phyloP scores from a whole-genome alignment of 2,797 vertebrate species.

The Paguma larvata region DNA sequence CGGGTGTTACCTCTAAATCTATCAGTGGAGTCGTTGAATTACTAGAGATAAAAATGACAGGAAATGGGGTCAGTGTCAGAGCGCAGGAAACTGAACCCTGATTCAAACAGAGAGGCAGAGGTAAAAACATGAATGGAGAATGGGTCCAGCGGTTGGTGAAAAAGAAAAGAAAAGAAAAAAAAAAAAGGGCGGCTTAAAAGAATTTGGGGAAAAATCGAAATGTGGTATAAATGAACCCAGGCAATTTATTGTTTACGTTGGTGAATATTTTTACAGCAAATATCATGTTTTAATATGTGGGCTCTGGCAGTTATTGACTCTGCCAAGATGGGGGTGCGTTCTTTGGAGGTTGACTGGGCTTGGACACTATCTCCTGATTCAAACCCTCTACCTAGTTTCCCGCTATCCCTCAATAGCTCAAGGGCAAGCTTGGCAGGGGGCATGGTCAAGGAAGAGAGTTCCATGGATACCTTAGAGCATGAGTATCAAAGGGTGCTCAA shows the following conservation, averaged over 20 bases:
- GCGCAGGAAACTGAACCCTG: neutral
- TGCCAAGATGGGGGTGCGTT: neutral
- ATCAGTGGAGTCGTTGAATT: neutral
- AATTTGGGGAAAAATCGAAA: neutral
- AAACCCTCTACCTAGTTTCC: neutral
- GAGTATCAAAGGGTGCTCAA: neutral
- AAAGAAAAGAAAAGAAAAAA: neutral
- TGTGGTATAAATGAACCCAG: neutral
- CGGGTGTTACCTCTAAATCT: neutral
- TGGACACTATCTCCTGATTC: neutral
- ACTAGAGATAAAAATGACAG: neutral
- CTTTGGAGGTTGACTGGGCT: neutral
- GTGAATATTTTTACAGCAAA: neutral
- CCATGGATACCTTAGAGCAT: neutral
- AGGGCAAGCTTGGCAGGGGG: neutral
- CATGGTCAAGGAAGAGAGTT: neutral
- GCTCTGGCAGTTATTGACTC: neutral
- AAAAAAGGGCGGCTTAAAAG: neutral
- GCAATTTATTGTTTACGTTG: neutral
- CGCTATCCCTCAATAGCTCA: neutral
- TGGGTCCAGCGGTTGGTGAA: neutral
- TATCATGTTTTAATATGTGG: neutral
- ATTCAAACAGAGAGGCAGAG: neutral
- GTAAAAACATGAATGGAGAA: neutral
- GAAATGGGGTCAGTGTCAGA: neutral